Percentiles rank a stretch among this genome's conserved stretches.
Evolutionary conservation across 2,888 invertebrate species (phyloP).

Genomic region (Hypomecis punctinalis): DNA sequence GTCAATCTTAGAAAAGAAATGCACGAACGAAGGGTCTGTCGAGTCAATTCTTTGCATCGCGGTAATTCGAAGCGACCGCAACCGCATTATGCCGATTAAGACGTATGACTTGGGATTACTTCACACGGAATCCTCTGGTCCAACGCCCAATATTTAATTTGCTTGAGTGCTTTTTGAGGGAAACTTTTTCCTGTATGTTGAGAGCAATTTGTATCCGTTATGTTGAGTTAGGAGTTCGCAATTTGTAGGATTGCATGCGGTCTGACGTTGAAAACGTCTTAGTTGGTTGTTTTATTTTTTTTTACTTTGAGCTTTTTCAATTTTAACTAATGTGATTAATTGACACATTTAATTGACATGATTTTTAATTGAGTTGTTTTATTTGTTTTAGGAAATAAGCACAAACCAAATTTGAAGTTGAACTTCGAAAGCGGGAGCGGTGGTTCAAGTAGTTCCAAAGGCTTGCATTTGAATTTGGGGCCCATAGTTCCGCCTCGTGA

Average conservation of each 20-base stretch:
- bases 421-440: slow-evolving; percentile 87
- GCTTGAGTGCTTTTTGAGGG: slow-evolving; percentile 80
- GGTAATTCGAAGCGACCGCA: slow-evolving; percentile 73
- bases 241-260: slow-evolving; percentile 60
- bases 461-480: slow-evolving; percentile 90
- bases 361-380: slow-evolving; percentile 9
- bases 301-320: background rate
- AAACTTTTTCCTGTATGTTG: slow-evolving; percentile 75
- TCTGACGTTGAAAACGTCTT: slow-evolving; percentile 52
- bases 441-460: slow-evolving; percentile 76
- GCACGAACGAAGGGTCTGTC: slow-evolving; percentile 70
- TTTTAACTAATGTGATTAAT: background rate
- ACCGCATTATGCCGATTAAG: slow-evolving; percentile 82
- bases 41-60: slow-evolving; percentile 62
- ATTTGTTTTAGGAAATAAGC: slow-evolving; percentile 78
- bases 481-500: slow-evolving; percentile 88
- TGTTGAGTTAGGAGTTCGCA: slow-evolving; percentile 73
- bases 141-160: slow-evolving; percentile 82
- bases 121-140: slow-evolving; percentile 67
- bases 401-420: slow-evolving; percentile 90
- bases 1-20: slow-evolving; percentile 63
- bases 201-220: slow-evolving; percentile 81
- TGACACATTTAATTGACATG: background rate
- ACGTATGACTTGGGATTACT: slow-evolving; percentile 77
- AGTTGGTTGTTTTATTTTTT: slow-evolving; percentile 15